These are phyloP conservation scores for Kryphioiulus occultus DNA, from an alignment of 2,888 invertebrate genomes.

Conservation along the genomic window DNA sequence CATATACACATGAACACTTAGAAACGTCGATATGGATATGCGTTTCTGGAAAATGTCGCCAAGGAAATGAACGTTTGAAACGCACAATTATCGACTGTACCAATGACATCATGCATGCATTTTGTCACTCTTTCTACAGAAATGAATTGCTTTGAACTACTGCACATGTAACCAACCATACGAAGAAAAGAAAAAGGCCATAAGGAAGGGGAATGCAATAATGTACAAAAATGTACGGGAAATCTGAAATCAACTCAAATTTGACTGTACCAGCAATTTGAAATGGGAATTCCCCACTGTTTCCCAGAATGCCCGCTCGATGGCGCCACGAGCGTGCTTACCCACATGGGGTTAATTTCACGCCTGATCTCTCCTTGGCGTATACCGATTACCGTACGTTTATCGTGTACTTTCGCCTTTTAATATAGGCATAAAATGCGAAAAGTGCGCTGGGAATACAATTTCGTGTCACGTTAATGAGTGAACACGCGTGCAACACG, in stretches of 20 bases:
- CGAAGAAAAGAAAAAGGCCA: too few species aligned
- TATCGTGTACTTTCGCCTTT: neutral
- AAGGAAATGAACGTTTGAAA: neutral
- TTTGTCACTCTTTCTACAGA: too few species aligned
- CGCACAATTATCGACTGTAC: neutral
- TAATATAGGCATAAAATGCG: slow-evolving; percentile 9
- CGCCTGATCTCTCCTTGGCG: neutral
- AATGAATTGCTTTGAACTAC: too few species aligned
- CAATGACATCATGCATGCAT: neutral
- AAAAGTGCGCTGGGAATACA: neutral
- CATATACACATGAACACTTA: too few species aligned
- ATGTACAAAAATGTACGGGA: too few species aligned
- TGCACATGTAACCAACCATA: too few species aligned
- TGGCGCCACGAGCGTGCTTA: neutral
- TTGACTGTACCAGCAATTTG: too few species aligned
- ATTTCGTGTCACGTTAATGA: neutral
- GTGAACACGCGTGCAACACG: neutral
- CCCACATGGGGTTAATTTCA: too few species aligned
- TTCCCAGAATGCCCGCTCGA: neutral
- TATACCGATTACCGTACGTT: neutral
- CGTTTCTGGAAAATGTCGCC: neutral
- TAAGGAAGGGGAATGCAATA: too few species aligned
- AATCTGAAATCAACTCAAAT: too few species aligned
- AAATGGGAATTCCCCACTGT: neutral
- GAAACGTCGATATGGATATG: neutral